phyloP scores from a whole-genome alignment of 2,113 vertebrate genomes.

The Copsychus sechellarum region DNA sequence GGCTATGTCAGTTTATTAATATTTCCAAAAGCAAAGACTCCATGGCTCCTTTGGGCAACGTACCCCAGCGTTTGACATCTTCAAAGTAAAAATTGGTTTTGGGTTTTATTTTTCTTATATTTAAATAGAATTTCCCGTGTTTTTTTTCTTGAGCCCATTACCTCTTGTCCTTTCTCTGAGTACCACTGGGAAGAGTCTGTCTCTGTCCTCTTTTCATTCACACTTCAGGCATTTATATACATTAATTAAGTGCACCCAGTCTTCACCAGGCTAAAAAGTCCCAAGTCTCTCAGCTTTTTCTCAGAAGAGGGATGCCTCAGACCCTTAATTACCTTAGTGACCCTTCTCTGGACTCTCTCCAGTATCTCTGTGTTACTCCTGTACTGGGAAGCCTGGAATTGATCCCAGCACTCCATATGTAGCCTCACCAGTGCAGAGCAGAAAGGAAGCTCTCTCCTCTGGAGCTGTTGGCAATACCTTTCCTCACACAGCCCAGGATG shows the following conservation, averaged over 20 bases:
- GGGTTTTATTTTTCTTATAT: background rate
- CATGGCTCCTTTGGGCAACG: background rate
- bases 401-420: background rate
- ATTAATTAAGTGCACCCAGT: background rate
- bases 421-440: background rate
- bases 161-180: background rate
- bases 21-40: background rate
- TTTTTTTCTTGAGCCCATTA: background rate
- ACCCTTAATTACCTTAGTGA: background rate
- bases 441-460: background rate
- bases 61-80: background rate
- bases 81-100: background rate
- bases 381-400: background rate
- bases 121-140: background rate
- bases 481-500: background rate
- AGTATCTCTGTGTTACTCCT: background rate
- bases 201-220: background rate
- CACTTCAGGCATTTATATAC: background rate
- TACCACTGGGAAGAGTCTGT: background rate
- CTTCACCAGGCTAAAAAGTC: background rate
- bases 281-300: background rate
- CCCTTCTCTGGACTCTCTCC: background rate
- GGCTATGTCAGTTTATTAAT: background rate
- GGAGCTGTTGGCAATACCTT: background rate
- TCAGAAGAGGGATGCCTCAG: background rate